phyloP scores from a whole-genome alignment of 2,888 invertebrate species.

The Yponomeuta sedellus region DNA sequence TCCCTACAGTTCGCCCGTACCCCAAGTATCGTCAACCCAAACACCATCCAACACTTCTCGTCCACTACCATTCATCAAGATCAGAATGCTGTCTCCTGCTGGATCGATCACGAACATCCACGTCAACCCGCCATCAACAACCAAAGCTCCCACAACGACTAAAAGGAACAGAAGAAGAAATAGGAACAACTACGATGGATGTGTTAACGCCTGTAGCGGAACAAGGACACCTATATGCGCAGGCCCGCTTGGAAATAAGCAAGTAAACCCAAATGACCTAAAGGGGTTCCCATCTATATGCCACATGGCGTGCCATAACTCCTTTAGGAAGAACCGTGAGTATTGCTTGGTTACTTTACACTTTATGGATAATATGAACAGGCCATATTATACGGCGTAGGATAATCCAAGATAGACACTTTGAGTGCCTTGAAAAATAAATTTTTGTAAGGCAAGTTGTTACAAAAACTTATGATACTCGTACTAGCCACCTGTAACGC shows the following conservation, averaged over 20 bases:
- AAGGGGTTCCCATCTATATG: constrained; percentile 66
- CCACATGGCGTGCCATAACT: constrained; percentile 68
- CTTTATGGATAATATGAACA: too few species aligned
- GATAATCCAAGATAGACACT: too few species aligned
- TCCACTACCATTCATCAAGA: constrained; percentile 5
- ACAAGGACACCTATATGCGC: constrained; percentile 55
- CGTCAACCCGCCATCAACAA: constrained; percentile 24
- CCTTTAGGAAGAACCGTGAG: constrained; percentile 59
- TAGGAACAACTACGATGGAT: constrained; percentile 51
- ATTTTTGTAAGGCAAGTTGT: neutral
- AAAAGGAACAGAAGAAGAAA: constrained; percentile 28
- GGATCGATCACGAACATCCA: constrained; percentile 16
- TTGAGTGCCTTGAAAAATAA: neutral
- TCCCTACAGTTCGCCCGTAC: neutral
- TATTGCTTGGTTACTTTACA: constrained; percentile 22
- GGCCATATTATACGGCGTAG: too few species aligned
- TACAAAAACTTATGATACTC: neutral
- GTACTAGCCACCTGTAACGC: neutral
- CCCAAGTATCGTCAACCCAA: neutral
- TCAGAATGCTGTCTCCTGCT: constrained; percentile 10
- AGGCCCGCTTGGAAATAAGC: constrained; percentile 40
- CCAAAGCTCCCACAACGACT: constrained; percentile 30
- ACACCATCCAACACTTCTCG: neutral
- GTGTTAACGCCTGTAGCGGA: constrained; percentile 50
- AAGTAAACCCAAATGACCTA: constrained; percentile 51